These are phyloP conservation scores for Phymorhynchus buccinoides DNA, from an alignment of 1,140 invertebrate genomes.

Conservation along the genomic window DNA sequence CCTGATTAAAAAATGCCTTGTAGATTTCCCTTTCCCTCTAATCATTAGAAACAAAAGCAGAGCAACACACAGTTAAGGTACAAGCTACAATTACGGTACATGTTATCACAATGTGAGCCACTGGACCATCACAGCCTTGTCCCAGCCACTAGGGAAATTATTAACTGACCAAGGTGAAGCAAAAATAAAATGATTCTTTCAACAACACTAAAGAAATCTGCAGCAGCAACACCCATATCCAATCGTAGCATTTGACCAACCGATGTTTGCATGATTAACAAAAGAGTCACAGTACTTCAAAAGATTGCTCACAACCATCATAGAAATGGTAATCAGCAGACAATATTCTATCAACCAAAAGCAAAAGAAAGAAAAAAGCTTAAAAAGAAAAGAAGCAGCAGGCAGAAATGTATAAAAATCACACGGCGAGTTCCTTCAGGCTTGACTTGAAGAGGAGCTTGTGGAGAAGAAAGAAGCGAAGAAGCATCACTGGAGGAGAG, in stretches of 20 bases:
- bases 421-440: neutral
- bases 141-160: neutral
- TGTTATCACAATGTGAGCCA: conserved; percentile 3
- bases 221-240: neutral
- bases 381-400: neutral
- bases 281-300: neutral
- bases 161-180: neutral
- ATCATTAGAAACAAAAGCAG: neutral
- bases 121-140: neutral
- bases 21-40: too few species aligned
- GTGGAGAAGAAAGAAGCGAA: neutral
- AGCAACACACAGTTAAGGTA: neutral
- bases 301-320: neutral
- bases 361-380: neutral
- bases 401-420: neutral
- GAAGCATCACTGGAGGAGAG: neutral
- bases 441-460: neutral
- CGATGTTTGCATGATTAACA: neutral
- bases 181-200: neutral
- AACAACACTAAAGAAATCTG: neutral
- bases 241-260: neutral
- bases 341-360: neutral
- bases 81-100: too few species aligned
- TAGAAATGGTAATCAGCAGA: neutral
- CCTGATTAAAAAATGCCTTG: too few species aligned